Conservation (phyloP, 1,140 invertebrate genomes). For the Anastrepha ludens region DNA sequence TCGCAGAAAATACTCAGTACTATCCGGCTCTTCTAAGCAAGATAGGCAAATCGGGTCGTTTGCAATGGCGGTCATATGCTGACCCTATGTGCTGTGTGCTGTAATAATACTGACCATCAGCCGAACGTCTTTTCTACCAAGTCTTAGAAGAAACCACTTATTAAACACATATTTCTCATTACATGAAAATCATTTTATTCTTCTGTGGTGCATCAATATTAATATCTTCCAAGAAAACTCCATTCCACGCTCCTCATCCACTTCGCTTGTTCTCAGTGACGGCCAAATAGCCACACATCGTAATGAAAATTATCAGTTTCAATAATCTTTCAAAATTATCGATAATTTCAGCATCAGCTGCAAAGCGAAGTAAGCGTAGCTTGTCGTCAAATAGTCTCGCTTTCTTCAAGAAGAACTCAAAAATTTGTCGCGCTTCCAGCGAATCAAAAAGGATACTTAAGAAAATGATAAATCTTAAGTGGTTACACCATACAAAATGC, state of each 20-base stretch:
- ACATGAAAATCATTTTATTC: no score
- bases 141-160: no score
- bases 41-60: no score
- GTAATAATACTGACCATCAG: no score
- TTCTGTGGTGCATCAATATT: not conserved
- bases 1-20: no score
- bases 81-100: no score
- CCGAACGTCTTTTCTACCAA: no score
- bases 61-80: no score
- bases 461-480: constrained; percentile 49
- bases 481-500: constrained; percentile 13
- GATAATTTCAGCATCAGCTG: not conserved
- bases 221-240: not conserved
- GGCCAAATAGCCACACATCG: not conserved
- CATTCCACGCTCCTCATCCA: not conserved
- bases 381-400: constrained; percentile 36
- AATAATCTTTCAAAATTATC: constrained; percentile 12
- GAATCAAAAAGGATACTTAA: constrained; percentile 26
- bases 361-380: not conserved
- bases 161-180: no score
- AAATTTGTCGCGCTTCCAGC: constrained; percentile 28
- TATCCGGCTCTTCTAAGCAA: no score
- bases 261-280: not conserved
- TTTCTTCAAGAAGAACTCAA: not conserved
- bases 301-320: not conserved